Base-by-base conservation (phyloP, 2,888 invertebrate genomes). In the Philereme vetulata region DNA sequence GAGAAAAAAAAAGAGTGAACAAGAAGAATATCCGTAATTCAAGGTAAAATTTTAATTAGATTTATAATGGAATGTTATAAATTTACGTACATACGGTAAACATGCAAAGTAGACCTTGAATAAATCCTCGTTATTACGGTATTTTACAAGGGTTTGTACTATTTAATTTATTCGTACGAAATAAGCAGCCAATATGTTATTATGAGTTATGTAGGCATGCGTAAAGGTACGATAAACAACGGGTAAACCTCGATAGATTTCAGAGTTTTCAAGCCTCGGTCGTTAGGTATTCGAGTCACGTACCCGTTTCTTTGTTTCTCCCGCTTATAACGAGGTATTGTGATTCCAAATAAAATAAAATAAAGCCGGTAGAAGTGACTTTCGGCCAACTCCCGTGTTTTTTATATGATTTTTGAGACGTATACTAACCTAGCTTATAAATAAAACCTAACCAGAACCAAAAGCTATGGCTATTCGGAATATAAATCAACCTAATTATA, bases 321-420 rank as follows among this genome's bases (percentile, higher is more conserved):
- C 79, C 84, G 84, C 82, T 83, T 88, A 88, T 89, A 90, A 90
- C 90, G 88, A 89, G 89, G 89, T 90, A 90, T 90, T 90, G 87
- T 89, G 91, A 90, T 90, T 90, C 86, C 8, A 32, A 21, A 21
- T 38, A 34, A 10, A 9, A 50, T 49, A 45, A 35, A 36, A 36
- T 35, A 51, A 34, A 42, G n/a, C 3, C 10, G 5, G 6, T 46
- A 61, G 61, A 61, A 10, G 35, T 46, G 56, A 42, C 35, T 56
- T 42, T 49, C 21, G 33, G 2, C 21, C 21, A 21, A 21, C 21
- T 21, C 21, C 21, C 21, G 21, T 21, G 2, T 21, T 21, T n/a
- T 21, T 21, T 21, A 21, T 36, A 5, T 36, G 36, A 36, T n/a
- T 42, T 42, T 21, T 21, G 1, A 2, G n/a, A n/a, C n/a, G 21